These are phyloP conservation scores for Ibidorhyncha struthersii DNA, from an alignment of 2,113 vertebrate species.

Conservation along the genomic window DNA sequence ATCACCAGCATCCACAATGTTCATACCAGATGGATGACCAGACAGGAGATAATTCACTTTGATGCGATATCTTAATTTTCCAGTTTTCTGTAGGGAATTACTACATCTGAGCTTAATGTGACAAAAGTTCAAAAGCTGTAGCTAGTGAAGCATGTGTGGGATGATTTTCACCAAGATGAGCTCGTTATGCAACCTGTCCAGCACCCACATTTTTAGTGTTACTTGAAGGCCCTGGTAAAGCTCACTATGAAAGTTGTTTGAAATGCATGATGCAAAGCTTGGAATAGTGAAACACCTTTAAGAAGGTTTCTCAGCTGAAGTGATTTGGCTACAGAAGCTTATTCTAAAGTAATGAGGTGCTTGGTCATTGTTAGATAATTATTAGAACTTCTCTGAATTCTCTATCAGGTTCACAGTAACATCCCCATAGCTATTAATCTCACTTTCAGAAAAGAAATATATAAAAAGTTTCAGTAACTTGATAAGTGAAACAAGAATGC, in stretches of 20 bases:
- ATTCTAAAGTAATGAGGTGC: background rate
- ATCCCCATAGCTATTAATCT: background rate
- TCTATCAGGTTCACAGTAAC: background rate
- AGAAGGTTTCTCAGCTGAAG: background rate
- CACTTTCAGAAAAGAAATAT: background rate
- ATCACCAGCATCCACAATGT: background rate
- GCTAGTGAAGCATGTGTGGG: background rate
- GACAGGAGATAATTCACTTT: background rate
- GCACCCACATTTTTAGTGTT: background rate
- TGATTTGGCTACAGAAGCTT: background rate
- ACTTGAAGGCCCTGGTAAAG: background rate
- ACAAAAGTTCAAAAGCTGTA: background rate
- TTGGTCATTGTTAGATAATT: background rate
- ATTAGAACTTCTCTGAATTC: background rate
- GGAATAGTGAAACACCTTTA: background rate
- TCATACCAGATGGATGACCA: background rate
- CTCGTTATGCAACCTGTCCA: background rate
- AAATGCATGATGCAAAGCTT: background rate
- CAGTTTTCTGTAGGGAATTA: background rate
- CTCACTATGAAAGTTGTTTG: background rate
- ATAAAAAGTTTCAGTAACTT: background rate
- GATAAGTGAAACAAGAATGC: background rate
- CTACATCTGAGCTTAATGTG: background rate
- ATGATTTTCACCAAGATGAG: background rate
- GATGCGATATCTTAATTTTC: background rate